A percentile compares a stretch with the other conserved stretches of the same genome.
These are phyloP conservation scores for Hiodon alosoides DNA, from an alignment of 2,113 vertebrate genomes.

Conservation along the genomic window DNA sequence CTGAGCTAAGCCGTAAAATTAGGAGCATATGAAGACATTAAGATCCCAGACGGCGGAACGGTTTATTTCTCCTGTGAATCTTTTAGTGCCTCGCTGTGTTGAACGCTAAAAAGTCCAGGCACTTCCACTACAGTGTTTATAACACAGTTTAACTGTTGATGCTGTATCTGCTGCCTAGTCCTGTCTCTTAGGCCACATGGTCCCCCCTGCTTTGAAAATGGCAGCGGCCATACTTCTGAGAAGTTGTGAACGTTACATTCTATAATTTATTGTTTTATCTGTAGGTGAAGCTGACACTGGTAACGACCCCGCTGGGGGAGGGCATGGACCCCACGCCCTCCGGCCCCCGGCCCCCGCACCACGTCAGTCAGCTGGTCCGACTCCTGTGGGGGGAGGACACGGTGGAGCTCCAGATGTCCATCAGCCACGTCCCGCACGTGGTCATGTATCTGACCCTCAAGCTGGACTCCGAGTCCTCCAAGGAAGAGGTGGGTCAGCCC, in stretches of 20 bases:
- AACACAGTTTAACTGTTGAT: no score
- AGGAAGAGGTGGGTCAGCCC: slow-evolving; percentile 77
- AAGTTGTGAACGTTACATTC: no score
- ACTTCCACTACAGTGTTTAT: no score
- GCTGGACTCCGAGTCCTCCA: slow-evolving; percentile 71
- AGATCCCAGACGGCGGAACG: no score
- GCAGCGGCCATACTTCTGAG: no score
- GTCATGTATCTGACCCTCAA: slow-evolving; percentile 84
- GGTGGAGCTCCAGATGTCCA: slow-evolving; percentile 59
- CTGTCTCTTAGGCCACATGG: no score
- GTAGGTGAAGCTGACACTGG: slow-evolving; percentile 87
- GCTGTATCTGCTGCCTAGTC: no score
- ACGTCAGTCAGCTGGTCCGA: slow-evolving; percentile 72
- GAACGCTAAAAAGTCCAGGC: no score
- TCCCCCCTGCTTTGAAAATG: no score
- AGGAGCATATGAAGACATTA: not conserved
- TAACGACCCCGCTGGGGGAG: slow-evolving; percentile 58
- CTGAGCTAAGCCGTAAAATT: slow-evolving; percentile 3
- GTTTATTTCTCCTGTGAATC: no score
- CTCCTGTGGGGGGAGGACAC: slow-evolving; percentile 78
- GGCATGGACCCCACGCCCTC: slow-evolving; percentile 29
- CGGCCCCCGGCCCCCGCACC: slow-evolving; percentile 46
- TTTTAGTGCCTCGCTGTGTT: no score
- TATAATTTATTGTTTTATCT: not conserved
- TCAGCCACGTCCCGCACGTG: slow-evolving; percentile 71